Evolutionary conservation across 23 tunicate genomes (phyloP).

Genomic region (Oikopleura vanhoeffeni): DNA sequence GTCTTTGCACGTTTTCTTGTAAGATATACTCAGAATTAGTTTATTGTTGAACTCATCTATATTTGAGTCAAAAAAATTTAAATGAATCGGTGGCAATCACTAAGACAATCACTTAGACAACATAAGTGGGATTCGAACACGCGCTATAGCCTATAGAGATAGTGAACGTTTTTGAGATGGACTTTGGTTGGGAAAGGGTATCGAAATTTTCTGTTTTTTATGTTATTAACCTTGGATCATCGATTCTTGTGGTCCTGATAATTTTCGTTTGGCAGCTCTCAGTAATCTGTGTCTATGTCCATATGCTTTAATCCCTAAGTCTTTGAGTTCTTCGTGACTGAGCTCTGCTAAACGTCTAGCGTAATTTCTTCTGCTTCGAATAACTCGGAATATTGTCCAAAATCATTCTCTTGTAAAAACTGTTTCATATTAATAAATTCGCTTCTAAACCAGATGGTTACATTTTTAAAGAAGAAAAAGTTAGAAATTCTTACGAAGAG

Average conservation of each 20-base stretch:
- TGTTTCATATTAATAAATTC: conserved; percentile 1
- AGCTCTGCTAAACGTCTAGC: conserved; percentile 76
- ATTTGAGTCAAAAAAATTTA: too few species aligned
- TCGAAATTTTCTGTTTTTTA: too few species aligned
- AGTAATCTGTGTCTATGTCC: conserved; percentile 81
- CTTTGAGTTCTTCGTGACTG: conserved; percentile 76
- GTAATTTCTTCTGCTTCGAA: conserved; percentile 67
- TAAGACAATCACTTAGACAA: too few species aligned
- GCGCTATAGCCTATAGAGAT: too few species aligned
- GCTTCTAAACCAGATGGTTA: background rate
- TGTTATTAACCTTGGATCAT: conserved; percentile 13
- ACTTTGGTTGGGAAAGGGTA: too few species aligned
- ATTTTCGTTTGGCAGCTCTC: conserved; percentile 39
- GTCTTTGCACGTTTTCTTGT: too few species aligned
- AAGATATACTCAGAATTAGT: too few species aligned
- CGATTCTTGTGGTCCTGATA: background rate
- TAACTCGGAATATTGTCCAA: conserved; percentile 33
- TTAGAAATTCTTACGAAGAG: background rate
- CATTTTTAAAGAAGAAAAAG: background rate
- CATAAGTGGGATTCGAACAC: too few species aligned
- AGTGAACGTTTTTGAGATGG: too few species aligned
- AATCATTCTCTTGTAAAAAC: conserved; percentile 34
- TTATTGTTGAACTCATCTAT: too few species aligned
- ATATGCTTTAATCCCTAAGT: conserved; percentile 58
- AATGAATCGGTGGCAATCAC: too few species aligned